These are phyloP conservation scores for Microctonus brassicae DNA, from an alignment of 2,888 invertebrate genomes.

Conservation along the genomic window DNA sequence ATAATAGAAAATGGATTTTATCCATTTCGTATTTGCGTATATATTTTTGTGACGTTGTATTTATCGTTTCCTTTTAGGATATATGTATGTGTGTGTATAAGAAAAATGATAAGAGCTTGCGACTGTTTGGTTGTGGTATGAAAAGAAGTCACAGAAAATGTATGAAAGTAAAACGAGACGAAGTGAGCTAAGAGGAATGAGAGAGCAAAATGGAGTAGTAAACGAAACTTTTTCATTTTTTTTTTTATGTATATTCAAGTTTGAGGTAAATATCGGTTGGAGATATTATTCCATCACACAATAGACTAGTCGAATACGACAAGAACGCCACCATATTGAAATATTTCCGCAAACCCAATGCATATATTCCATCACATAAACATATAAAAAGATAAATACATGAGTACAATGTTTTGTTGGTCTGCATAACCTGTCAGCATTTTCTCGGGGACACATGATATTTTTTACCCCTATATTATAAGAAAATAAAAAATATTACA, in stretches of 20 bases:
- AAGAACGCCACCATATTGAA: slow-evolving; percentile 47
- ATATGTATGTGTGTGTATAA: slow-evolving; percentile 15
- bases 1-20: slow-evolving; percentile 14
- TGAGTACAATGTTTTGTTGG: not conserved
- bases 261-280: slow-evolving; percentile 17
- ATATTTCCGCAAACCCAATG: slow-evolving; percentile 38
- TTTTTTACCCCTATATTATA: slow-evolving; percentile 7
- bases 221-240: slow-evolving; percentile 8
- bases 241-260: not conserved
- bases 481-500: slow-evolving; percentile 15
- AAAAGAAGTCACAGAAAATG: slow-evolving; percentile 12
- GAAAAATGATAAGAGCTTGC: slow-evolving; percentile 13
- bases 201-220: not conserved
- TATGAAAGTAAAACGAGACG: slow-evolving; percentile 6
- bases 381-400: not conserved
- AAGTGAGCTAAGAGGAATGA: not conserved
- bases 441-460: slow-evolving; percentile 28
- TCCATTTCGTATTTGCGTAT: not conserved
- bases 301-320: slow-evolving; percentile 48
- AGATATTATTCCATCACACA: slow-evolving; percentile 43
- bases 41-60: not conserved
- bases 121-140: slow-evolving; percentile 5
- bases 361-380: not conserved
- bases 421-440: slow-evolving; percentile 30
- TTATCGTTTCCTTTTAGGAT: not conserved